Conservation (phyloP, 2,888 invertebrate species). For the Leptopterna dolabrata region DNA sequence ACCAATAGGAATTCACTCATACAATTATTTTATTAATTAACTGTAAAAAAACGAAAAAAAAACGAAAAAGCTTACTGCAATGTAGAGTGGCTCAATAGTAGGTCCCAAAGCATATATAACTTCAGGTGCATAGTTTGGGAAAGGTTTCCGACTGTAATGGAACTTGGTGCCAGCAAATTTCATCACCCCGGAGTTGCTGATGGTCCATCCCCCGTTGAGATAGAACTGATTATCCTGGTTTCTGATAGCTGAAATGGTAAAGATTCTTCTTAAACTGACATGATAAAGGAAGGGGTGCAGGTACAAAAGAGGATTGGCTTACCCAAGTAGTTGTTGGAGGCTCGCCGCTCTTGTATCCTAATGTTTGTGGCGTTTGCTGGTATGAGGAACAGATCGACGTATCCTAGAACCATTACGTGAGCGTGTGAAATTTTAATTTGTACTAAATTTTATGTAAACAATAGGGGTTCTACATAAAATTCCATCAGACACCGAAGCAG, state of each 20-base stretch:
- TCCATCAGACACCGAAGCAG: too few relatives aligned
- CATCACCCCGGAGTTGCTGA: slow-evolving; percentile 87
- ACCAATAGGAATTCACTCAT: too few relatives aligned
- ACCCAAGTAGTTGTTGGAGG: slow-evolving; percentile 93
- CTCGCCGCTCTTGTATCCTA: slow-evolving; percentile 78
- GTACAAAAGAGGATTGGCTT: slow-evolving; percentile 4
- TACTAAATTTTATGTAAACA: too few relatives aligned
- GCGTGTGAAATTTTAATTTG: background rate
- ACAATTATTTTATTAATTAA: too few relatives aligned
- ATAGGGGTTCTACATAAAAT: too few relatives aligned
- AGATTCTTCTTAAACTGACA: background rate
- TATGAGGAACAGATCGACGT: slow-evolving; percentile 90
- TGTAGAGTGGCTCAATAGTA: slow-evolving; percentile 86
- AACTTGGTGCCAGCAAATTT: slow-evolving; percentile 86
- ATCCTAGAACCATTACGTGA: slow-evolving; percentile 73
- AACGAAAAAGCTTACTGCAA: slow-evolving; percentile 76
- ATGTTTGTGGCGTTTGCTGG: slow-evolving; percentile 95
- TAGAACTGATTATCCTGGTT: slow-evolving; percentile 86
- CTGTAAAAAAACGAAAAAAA: too few relatives aligned
- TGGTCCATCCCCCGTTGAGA: slow-evolving; percentile 94
- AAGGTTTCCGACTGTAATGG: slow-evolving; percentile 86
- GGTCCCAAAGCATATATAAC: slow-evolving; percentile 86
- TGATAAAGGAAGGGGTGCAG: background rate
- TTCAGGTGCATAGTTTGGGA: slow-evolving; percentile 87
- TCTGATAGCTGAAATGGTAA: slow-evolving; percentile 75